phyloP scores from a whole-genome alignment of 2,797 vertebrate species.

The Lacerta agilis region DNA sequence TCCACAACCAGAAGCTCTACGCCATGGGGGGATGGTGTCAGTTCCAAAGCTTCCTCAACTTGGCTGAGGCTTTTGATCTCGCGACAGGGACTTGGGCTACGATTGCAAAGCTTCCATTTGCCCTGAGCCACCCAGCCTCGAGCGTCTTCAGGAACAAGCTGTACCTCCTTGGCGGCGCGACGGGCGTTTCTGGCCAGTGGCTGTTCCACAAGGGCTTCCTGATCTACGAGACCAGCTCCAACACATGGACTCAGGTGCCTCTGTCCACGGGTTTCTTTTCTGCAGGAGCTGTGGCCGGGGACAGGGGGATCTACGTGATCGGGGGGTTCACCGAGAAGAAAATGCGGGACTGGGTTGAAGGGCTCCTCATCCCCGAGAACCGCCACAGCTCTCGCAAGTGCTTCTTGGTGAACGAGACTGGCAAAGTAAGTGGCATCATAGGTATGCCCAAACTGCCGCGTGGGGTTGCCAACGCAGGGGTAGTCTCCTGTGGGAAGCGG shows the following conservation, averaged over 20 bases:
- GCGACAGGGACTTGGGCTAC: constrained; percentile 54
- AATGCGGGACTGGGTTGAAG: constrained; percentile 81
- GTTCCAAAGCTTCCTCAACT: constrained; percentile 76
- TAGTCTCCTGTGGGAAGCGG: constrained; percentile 83
- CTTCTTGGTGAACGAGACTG: constrained; percentile 81
- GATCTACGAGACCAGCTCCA: constrained; percentile 80
- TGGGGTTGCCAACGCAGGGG: constrained; percentile 82
- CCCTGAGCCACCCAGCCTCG: constrained; percentile 82
- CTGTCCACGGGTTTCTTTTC: constrained; percentile 82
- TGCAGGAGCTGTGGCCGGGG: constrained; percentile 82
- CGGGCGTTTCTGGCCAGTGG: constrained; percentile 76
- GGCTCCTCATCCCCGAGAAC: constrained; percentile 76
- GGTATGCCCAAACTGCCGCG: constrained; percentile 82
- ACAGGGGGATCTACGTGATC: constrained; percentile 83
- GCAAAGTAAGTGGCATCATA: constrained; percentile 68
- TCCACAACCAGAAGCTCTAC: constrained; percentile 76
- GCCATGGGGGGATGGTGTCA: constrained; percentile 84
- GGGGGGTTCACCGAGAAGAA: constrained; percentile 82
- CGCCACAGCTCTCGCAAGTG: constrained; percentile 82
- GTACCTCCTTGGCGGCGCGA: constrained; percentile 86
- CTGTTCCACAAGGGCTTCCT: constrained; percentile 84
- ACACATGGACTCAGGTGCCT: constrained; percentile 82
- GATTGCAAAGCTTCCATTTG: constrained; percentile 76
- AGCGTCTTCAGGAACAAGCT: constrained; percentile 79
- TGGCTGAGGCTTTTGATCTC: constrained; percentile 82